Conservation (phyloP, 2,797 vertebrate species). For the Pseudochirops corinnae region DNA sequence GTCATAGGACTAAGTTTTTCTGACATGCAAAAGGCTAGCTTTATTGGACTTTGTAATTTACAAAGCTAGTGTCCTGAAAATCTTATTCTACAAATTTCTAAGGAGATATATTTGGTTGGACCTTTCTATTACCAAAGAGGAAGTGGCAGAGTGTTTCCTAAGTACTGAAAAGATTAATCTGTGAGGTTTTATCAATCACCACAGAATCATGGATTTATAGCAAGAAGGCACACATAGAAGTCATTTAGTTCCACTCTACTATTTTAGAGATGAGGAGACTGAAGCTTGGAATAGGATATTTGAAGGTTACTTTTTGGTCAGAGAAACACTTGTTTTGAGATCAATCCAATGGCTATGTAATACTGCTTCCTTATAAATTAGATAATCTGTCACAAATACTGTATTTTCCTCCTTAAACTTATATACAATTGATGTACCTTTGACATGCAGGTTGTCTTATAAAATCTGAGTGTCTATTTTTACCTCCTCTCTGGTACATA, state of each 20-base stretch:
- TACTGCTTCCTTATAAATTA: background rate
- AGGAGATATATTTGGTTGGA: background rate
- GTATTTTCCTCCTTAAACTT: slow-evolving; percentile 25
- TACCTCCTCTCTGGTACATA: slow-evolving; percentile 1
- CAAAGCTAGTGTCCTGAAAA: slow-evolving; percentile 35
- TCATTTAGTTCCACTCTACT: background rate
- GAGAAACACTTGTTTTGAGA: background rate
- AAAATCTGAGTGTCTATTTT: slow-evolving; percentile 38
- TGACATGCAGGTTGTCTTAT: background rate
- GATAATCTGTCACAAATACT: slow-evolving; percentile 9
- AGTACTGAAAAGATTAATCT: slow-evolving; percentile 24
- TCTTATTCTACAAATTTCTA: slow-evolving; percentile 31
- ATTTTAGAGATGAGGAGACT: background rate
- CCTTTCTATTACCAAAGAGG: slow-evolving; percentile 37
- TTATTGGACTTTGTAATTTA: background rate
- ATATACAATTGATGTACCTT: background rate
- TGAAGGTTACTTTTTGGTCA: background rate
- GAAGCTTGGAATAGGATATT: background rate
- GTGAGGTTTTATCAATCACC: background rate
- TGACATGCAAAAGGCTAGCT: background rate
- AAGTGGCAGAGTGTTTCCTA: background rate
- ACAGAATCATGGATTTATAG: background rate
- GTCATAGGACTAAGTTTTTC: background rate
- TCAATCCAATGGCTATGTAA: background rate
- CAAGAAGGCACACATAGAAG: background rate